A percentile compares a stretch with the other conserved stretches of the same genome.
Conservation (phyloP, 2,888 invertebrate species). For the Cephus rjabovi region DNA sequence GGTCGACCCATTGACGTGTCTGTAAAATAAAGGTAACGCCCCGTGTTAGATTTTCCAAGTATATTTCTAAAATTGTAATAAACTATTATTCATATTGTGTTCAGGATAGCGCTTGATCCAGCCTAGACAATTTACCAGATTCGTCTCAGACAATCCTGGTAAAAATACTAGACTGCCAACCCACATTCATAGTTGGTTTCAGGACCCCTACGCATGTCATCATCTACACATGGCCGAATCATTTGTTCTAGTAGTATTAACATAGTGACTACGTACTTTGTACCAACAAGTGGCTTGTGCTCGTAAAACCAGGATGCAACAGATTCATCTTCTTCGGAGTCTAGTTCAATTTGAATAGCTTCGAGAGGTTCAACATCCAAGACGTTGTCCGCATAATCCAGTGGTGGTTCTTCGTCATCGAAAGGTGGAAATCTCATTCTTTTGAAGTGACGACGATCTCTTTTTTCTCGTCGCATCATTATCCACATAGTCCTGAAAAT, state of each 20-base stretch:
- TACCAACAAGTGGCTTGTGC: slow-evolving; percentile 93
- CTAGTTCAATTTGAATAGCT: slow-evolving; percentile 98
- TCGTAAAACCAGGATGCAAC: slow-evolving; percentile 99
- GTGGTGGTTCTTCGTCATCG: slow-evolving; percentile 99
- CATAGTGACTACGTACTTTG: slow-evolving; percentile 73
- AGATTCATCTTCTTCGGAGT: slow-evolving; percentile 91
- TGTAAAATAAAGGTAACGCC: slow-evolving; percentile 53
- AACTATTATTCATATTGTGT: slow-evolving; percentile 1
- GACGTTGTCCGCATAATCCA: slow-evolving; percentile 99
- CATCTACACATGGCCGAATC: slow-evolving; percentile 32
- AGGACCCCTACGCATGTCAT: slow-evolving; percentile 67
- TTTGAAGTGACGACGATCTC: slow-evolving; percentile 98
- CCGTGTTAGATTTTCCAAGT: neutral
- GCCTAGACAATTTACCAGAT: slow-evolving; percentile 38
- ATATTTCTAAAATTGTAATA: slow-evolving; percentile 3
- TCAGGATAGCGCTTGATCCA: slow-evolving; percentile 55
- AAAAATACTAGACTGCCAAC: slow-evolving; percentile 49
- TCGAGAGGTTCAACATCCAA: slow-evolving; percentile 98
- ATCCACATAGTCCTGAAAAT: slow-evolving; percentile 96
- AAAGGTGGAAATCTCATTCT: slow-evolving; percentile 99
- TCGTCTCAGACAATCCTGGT: slow-evolving; percentile 52
- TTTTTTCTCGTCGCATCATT: slow-evolving; percentile 99
- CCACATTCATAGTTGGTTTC: slow-evolving; percentile 62
- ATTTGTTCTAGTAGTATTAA: neutral
- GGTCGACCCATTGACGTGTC: slow-evolving; percentile 94